phyloP scores from a whole-genome alignment of 2,888 invertebrate genomes.

The Sminthurides aquaticus region DNA sequence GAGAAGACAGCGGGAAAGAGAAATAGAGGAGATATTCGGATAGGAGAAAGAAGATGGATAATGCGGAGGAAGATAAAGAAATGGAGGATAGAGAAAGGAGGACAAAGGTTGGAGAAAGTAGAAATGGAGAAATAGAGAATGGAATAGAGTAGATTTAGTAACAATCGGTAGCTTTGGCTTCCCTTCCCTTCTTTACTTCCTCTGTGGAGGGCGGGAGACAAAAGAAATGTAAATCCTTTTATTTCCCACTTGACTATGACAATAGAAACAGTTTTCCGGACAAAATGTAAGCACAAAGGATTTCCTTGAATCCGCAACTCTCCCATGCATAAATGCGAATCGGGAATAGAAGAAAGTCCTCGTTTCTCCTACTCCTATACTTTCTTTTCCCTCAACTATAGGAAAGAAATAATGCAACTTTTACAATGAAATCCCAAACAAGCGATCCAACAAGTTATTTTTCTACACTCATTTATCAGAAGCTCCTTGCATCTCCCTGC shows the following conservation, averaged over 20 bases:
- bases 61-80: background rate
- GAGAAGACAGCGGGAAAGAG: background rate
- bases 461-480: background rate
- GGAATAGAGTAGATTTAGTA: background rate
- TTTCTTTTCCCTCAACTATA: no score
- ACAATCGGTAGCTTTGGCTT: background rate
- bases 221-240: conserved; percentile 15
- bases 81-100: background rate
- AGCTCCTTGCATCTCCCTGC: no score
- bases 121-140: background rate
- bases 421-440: no score
- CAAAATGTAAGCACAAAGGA: background rate
- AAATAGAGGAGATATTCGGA: background rate
- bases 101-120: background rate
- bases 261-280: conserved; percentile 1
- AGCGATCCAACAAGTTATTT: no score
- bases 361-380: no score
- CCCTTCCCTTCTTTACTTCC: background rate
- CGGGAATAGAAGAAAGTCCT: no score
- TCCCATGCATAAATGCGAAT: background rate
- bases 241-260: conserved; percentile 6
- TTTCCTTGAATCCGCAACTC: background rate
- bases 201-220: conserved; percentile 1
- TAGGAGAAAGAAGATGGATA: background rate
- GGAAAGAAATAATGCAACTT: no score